Conservation (phyloP, 2,113 vertebrate species). For the Crotalus tigris region DNA sequence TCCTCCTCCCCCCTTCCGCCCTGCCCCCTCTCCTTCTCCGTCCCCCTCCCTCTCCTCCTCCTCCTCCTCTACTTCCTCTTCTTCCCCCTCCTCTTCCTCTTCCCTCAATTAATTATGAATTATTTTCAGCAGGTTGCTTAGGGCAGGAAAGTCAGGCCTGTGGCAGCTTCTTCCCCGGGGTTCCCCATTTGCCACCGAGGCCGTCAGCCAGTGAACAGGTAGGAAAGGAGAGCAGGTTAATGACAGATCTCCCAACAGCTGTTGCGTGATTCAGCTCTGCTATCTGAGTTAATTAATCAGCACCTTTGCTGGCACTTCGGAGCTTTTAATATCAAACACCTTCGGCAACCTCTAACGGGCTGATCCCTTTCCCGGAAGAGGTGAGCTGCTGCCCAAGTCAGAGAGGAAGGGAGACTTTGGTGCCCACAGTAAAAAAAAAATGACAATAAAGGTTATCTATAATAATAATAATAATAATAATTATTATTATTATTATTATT, state of each 20-base stretch:
- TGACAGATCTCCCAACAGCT: conserved; percentile 79
- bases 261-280: conserved; percentile 77
- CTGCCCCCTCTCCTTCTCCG: not conserved
- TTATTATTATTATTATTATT: too few species aligned
- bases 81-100: not conserved
- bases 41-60: not conserved
- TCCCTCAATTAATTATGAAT: not conserved
- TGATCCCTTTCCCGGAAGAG: conserved; percentile 59
- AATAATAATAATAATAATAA: too few species aligned
- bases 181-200: conserved; percentile 53
- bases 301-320: conserved; percentile 78
- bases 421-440: too few species aligned
- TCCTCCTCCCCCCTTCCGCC: not conserved
- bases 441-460: too few species aligned
- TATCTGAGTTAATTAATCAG: conserved; percentile 86
- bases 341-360: conserved; percentile 70
- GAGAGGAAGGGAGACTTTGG: conserved; percentile 44
- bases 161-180: conserved; percentile 37
- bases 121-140: conserved; percentile 14
- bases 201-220: conserved; percentile 68
- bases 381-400: conserved; percentile 41
- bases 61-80: not conserved
- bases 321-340: conserved; percentile 77
- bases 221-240: conserved; percentile 74
- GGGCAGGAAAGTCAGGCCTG: conserved; percentile 50